Evolutionary conservation across 1,140 invertebrate genomes (phyloP), one percentile per base, ranked within the genome.

Genomic region (Arctopsyche grandis): DNA sequence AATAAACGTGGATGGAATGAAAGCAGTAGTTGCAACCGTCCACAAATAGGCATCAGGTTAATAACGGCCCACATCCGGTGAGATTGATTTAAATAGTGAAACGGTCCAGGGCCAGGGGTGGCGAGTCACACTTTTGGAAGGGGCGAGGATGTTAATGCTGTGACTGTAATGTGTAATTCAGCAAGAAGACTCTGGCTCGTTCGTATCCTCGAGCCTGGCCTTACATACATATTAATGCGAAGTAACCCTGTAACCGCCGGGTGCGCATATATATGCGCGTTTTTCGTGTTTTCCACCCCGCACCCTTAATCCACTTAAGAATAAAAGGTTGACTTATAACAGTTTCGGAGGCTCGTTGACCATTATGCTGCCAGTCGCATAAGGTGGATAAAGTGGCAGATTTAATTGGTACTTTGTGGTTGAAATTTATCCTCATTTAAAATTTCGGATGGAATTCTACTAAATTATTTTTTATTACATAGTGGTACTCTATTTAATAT

Each of bases 151-250:
- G 63, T 66, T 66, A 66, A 66, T 66, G 63, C 29, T 26, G 63
- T 21, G 24, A 7, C 24, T 24, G 16, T 66, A 66, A 66, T 66
- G 63, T 66, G 63, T 66, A 66, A 66, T 66, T 66, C 63, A 24
- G n/a, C 22, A 24, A 66, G 63, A 66, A 16, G 63, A 14, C 24
- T 14, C 3, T 66, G 24, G 3, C 16, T 12, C 63, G 63, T 26
- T 56, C 63, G 63, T 5, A 66, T 66, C 63, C 63, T 5, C 5
- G 12, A 21, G 16, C 19, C 29, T 38, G 29, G 29, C 3, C 10
- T 73, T 43, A 46, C 46, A 73, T 73, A 73, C 69, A 73, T 73
- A 73, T 73, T 73, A 73, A 73, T 73, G 56, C 56, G n/a, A 12
- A 73, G 43, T 21, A 21, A n/a, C 48, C 48, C 56, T 38, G 16